Evolutionary conservation across 2,888 invertebrate genomes (phyloP).

Genomic region (Liodrosophila aerea): DNA sequence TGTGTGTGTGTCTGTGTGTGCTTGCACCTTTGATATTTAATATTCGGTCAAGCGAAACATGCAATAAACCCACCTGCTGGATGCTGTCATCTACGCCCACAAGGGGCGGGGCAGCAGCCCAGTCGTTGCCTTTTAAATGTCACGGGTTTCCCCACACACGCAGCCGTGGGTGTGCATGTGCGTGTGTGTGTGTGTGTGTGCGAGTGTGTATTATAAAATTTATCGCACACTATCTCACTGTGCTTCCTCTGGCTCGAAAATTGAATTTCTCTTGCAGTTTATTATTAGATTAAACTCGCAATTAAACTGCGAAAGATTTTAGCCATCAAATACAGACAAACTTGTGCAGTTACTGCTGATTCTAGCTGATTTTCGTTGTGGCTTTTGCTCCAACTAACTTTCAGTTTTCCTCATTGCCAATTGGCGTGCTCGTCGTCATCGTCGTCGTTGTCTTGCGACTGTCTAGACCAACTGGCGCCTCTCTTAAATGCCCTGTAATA

Average conservation of each 20-base stretch:
- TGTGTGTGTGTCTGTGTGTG: too few species aligned
- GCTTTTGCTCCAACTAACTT: constrained; percentile 15
- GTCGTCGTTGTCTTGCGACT: constrained; percentile 28
- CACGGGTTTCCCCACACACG: constrained; percentile 29
- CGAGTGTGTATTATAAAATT: constrained; percentile 4
- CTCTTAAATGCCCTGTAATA: constrained; percentile 19
- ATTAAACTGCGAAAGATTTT: constrained; percentile 11
- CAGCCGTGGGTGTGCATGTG: constrained; percentile 7
- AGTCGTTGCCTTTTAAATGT: constrained; percentile 72
- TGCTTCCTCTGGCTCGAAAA: constrained; percentile 12
- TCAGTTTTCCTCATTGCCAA: constrained; percentile 22
- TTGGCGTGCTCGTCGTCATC: constrained; percentile 4
- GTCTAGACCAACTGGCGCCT: constrained; percentile 69
- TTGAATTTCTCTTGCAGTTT: constrained; percentile 39
- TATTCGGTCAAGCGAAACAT: constrained; percentile 22
- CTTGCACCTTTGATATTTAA: constrained; percentile 37
- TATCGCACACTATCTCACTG: constrained; percentile 8
- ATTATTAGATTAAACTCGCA: constrained; percentile 44
- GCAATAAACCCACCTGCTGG: constrained; percentile 55
- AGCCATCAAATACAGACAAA: constrained; percentile 10
- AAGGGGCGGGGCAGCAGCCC: constrained; percentile 42
- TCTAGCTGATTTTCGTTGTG: constrained; percentile 3
- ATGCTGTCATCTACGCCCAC: constrained; percentile 68
- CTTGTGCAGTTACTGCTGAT: neutral
- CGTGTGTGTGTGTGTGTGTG: constrained; percentile 2